Base-by-base conservation (phyloP, 2,113 vertebrate genomes). In the Muntiacus muntjak region DNA sequence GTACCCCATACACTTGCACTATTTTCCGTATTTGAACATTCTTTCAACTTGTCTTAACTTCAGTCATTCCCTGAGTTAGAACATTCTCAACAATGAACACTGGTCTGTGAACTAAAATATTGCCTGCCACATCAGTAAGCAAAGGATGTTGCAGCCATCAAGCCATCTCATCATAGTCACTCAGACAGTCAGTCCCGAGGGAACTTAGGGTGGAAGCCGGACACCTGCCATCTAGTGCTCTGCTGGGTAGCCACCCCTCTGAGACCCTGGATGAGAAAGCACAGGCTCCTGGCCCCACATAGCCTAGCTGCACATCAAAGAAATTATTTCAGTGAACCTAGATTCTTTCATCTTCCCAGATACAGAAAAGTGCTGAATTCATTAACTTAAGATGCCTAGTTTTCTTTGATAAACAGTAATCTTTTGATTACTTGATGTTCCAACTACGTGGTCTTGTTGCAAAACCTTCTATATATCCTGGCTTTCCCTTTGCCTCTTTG, bases 1-100 rank as follows among this genome's bases (percentile, higher is more conserved):
- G 5, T 16, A 16, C 17, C 43, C 36, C 1, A 2, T 4, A 8
- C 3, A 6, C 25, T 12, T 12, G 6, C 11, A 28, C 25, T 7
- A 0, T 9, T 43, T 12, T 64, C 33, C 8, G 9, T 17, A 3
- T 5, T 43, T 64, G 58, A 26, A 13, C 6, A 16, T 52, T 15
- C 43, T 67, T 54, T 28, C 25, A 40, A 19, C 28, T 58, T 78
- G 43, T 47, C 54, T 50, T 83, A 21, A 21, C 26, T 33, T 21
- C 71, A 90, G 60, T 86, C 7, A 47, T 30, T 90, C 54, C 33
- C 28, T 5, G 30, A 76, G n/a, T 26, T 50, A 30, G 25, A 60
- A 30, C 11, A 26, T 45, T 79, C 43, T 28, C 36, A 13, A 14
- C 16, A 67, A n/a, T 36, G 40, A 78, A 14, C 14, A 6, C 0